phyloP scores from a whole-genome alignment of 1,140 invertebrate genomes.

The Drosophila suzukii region DNA sequence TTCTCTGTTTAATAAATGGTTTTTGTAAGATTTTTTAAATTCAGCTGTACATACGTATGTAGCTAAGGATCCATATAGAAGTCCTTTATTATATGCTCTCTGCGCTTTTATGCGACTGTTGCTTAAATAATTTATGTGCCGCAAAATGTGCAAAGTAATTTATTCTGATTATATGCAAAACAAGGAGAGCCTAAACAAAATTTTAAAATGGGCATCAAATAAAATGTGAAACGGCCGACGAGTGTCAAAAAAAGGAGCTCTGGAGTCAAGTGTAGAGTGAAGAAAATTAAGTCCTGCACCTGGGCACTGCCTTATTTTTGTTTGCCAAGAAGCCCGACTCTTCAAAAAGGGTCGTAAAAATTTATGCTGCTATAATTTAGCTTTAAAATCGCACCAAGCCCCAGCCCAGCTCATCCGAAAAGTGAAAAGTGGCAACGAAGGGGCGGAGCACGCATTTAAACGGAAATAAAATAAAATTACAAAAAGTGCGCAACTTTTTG shows the following conservation, averaged over 20 bases:
- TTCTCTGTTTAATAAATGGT: no score
- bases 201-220: conserved; percentile 64
- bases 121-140: conserved; percentile 78
- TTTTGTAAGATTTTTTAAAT: no score
- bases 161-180: conserved; percentile 79
- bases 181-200: conserved; percentile 19
- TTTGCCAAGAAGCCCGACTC: conserved; percentile 4
- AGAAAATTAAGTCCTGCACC: conserved; percentile 76
- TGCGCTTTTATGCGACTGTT: conserved; percentile 41
- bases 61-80: neutral
- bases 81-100: conserved; percentile 15
- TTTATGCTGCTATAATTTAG: conserved; percentile 76
- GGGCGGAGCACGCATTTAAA: conserved; percentile 70
- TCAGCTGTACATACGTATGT: neutral
- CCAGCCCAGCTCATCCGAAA: conserved; percentile 19
- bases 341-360: conserved; percentile 61
- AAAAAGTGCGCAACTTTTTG: conserved; percentile 82
- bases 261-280: conserved; percentile 67
- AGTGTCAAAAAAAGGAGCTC: conserved; percentile 61
- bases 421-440: conserved; percentile 19
- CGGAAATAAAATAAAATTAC: conserved; percentile 82
- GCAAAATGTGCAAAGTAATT: conserved; percentile 81
- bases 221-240: conserved; percentile 73
- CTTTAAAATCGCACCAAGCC: conserved; percentile 69
- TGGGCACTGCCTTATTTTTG: conserved; percentile 39